Evolutionary conservation across 1,140 invertebrate species (phyloP).

Genomic region (Habropoda laboriosa): DNA sequence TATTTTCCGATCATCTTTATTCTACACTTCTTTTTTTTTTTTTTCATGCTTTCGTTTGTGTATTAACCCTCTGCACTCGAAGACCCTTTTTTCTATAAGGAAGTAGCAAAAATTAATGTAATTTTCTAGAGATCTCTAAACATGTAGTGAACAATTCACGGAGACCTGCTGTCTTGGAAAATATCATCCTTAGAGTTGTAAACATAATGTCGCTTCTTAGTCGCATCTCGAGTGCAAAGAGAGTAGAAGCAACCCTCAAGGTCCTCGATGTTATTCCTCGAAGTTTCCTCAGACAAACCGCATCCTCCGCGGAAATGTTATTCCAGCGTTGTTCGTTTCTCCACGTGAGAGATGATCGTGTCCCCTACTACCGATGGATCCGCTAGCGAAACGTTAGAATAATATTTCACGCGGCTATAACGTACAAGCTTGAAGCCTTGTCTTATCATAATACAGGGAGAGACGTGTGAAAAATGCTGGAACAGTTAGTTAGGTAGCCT

Average conservation of each 20-base stretch:
- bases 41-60: too few relatives aligned
- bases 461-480: background rate
- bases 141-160: too few relatives aligned
- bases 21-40: too few relatives aligned
- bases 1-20: too few relatives aligned
- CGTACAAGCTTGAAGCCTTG: background rate
- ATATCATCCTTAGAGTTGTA: too few relatives aligned
- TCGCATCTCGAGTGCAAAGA: background rate
- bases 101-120: too few relatives aligned
- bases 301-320: background rate
- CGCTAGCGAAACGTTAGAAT: background rate
- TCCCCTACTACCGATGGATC: background rate
- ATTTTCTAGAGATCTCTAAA: too few relatives aligned
- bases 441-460: slow-evolving; percentile 3
- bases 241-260: background rate
- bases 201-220: too few relatives aligned
- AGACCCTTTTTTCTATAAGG: too few relatives aligned
- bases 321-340: slow-evolving; percentile 15
- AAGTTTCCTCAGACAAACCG: background rate
- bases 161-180: too few relatives aligned
- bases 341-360: background rate
- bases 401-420: background rate
- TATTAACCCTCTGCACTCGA: too few relatives aligned
- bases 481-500: background rate
- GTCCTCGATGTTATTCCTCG: background rate